Base-by-base conservation (phyloP, 2,888 invertebrate species). In the Drosophila picticornis region DNA sequence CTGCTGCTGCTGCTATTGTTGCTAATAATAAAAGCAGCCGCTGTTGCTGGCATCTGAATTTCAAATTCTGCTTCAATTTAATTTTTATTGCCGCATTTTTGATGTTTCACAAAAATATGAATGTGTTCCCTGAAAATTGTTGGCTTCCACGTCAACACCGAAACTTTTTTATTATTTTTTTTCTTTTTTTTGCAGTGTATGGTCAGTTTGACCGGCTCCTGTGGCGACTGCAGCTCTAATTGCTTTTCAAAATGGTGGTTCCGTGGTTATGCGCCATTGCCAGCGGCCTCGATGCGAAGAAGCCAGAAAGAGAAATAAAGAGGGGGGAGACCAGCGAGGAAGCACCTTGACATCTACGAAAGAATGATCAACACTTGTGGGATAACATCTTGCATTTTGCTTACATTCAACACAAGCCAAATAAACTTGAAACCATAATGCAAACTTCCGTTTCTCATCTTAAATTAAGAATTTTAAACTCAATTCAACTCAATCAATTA, bases 11-110 rank as follows among this genome's bases (percentile, higher is more conserved):
- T 70, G 32, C 50, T 77, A 77, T 83, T 85, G 70, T 72, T 86
- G 73, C 76, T 81, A 86, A 72, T 88, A 82, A 86, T 86, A 85
- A 86, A 74, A 84, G 73, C 81, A 81, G 74, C 77, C 80, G 80
- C 80, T 75, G 67, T 65, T 74, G 63, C 68, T 72, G 74, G 71
- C 77, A 79, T 88, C 84, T 84, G 82, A 84, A 82, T 77, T 84
- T 77, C 66, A 80, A 86, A 81, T 88, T 88, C 79, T 61, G 73
- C 76, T 69, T 72, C 76, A 81, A 73, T 72, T 77, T 85, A 83
- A 83, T 85, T 83, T 83, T 88, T 80, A 85, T 81, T 75, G 76
- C 83, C 72, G 66, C 72, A 71, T 71, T 78, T 83, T 81, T 70
- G 46, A 62, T 66, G 68, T 61, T 65, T 63, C 66, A 62, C 68